Base-by-base conservation (phyloP, 2,797 vertebrate species). In the Poeciliopsis gracilis region DNA sequence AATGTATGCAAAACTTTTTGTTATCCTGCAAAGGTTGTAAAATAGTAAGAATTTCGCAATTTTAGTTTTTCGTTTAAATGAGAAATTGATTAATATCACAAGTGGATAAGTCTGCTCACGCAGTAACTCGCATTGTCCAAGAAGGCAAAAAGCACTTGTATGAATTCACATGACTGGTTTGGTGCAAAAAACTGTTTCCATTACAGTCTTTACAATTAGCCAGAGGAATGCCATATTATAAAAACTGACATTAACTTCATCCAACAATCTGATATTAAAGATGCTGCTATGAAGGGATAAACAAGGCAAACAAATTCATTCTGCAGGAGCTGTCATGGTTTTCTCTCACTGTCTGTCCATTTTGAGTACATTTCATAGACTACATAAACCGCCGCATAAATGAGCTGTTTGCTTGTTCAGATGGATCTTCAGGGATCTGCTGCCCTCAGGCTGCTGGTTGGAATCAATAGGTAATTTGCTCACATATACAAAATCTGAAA, bases 401-500 rank as follows among this genome's bases (percentile, higher is more conserved):
- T 69, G 41, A 43, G 75, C 46, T 59, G 73, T 78, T 82, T 47
- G 57, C 55, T 13, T 4, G 38, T 59, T 67, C 38, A 10, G 0
- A 84, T 57, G 61, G 77, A 85, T 77, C 71, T 7, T n/a, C 57
- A 59, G 9, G 79, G 41, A 70, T 70, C 38, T n/a, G 41, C 25
- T 70, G 83, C 84, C 55, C 20, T 77, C 53, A 2, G 79, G 76
- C 79, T 28, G 3, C 30, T 57, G 57, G 41, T 74, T 28, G 51
- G 49, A 84, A 90, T 92, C 90, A 81, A 89, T 90, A 84, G 7
- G 28, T 78, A 82, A 85, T 90, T 89, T 87, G 73, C 80, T 81
- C 78, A 59, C 30, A 70, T 25, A 45, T 25, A 45, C 43, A 73
- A 83, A 88, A 84, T 33, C 18, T 47, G 30, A 82, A 85, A 83